These are phyloP conservation scores for Tenualosa ilisha DNA, from an alignment of 2,797 vertebrate genomes.

Conservation along the genomic window DNA sequence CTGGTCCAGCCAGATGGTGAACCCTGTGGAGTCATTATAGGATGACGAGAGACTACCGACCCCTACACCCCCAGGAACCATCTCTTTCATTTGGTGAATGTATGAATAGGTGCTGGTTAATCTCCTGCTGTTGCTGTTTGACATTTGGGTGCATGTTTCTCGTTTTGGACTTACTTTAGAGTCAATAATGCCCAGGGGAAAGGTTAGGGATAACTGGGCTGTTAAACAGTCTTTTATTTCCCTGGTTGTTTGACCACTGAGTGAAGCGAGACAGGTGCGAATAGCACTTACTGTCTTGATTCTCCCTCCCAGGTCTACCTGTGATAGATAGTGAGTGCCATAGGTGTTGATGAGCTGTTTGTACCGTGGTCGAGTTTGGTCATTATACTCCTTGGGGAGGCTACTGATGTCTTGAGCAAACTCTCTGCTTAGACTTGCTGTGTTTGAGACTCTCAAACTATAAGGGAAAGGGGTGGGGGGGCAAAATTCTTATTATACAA, in stretches of 20 bases:
- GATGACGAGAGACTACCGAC: neutral
- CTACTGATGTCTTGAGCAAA: neutral
- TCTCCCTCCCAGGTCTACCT: neutral
- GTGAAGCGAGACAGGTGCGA: neutral
- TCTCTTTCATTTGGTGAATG: neutral
- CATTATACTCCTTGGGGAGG: neutral
- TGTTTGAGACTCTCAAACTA: neutral
- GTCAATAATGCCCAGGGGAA: neutral
- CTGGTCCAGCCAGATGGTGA: neutral
- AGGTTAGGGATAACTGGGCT: neutral
- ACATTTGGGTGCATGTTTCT: neutral
- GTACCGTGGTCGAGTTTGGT: neutral
- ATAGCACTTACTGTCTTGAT: neutral
- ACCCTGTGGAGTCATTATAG: neutral
- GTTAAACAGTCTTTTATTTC: neutral
- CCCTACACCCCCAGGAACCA: neutral
- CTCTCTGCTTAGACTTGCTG: neutral
- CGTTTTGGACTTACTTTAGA: neutral
- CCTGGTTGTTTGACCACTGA: neutral
- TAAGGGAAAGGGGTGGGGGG: neutral
- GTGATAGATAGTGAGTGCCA: neutral
- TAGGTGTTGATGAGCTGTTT: constrained; percentile 3
- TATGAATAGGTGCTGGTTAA: neutral
- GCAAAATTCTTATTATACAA: neutral
- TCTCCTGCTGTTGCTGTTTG: neutral